Base-by-base conservation (phyloP, 2,113 vertebrate genomes). In the Coregonus clupeaformis region DNA sequence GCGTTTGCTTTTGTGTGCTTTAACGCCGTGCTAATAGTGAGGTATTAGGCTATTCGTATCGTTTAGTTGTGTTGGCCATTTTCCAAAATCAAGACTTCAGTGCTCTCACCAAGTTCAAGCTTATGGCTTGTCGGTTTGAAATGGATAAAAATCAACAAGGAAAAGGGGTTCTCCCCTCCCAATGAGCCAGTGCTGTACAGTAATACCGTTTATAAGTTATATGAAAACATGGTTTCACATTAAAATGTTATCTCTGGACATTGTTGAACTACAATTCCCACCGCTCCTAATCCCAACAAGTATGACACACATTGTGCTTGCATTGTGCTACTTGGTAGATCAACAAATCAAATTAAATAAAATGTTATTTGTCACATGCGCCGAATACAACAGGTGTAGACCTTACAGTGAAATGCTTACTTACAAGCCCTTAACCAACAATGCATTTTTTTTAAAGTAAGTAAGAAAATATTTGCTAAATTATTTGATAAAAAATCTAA, bases 1-100 rank as follows among this genome's bases (percentile, higher is more conserved):
- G 29, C 65, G 3, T 20, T 86, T 85, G 80, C 55, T 71, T 73
- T 24, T 74, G 78, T 86, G 84, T 87, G 83, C 84, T 88, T 81
- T 73, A 36, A 14, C 75, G 71, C 29, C 63, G 64, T 71, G 71
- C 52, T 29, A 24, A 68, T 22, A 72, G 72, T 63, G 22, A 72
- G 62, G 45, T 75, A 65, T 77, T 68, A 47, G 6, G 59, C 59
- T 62, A 18, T 78, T 68, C 1, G 7, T 62, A 18, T 5, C 25
- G 4, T 71, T 79, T 74, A 80, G 77, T 55, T 47, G 73, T 7
- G 30, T 72, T 84, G 70, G 68, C 67, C 5, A 3, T 52, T 52
- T 16, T 18, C 49, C 16, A 5, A 72, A 81, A 74, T 64, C 3
- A 45, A 78, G 76, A 22, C 62, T 75, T 76, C 72, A 57, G 14